Percentiles rank a stretch among this genome's conserved stretches.
phyloP scores from a whole-genome alignment of 1,140 invertebrate genomes.

The Megathymus violae region DNA sequence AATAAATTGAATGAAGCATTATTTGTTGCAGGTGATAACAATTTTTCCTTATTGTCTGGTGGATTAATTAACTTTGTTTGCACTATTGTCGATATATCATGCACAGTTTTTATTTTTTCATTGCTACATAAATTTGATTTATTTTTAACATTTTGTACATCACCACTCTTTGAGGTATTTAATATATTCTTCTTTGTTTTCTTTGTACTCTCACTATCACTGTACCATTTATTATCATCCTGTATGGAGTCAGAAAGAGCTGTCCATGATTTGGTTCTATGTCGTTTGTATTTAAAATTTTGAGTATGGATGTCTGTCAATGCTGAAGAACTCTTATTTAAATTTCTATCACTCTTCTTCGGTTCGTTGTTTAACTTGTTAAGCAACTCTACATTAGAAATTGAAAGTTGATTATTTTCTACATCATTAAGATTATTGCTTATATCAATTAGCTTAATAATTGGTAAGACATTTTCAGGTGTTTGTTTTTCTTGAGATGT shows the following conservation, averaged over 20 bases:
- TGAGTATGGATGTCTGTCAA: slow-evolving; percentile 25
- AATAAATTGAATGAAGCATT: slow-evolving; percentile 42
- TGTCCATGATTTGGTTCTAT: slow-evolving; percentile 66
- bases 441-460: not conserved
- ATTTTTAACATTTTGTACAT: slow-evolving; percentile 37
- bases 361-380: slow-evolving; percentile 40
- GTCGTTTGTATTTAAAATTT: slow-evolving; percentile 48
- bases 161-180: slow-evolving; percentile 7
- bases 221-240: slow-evolving; percentile 51
- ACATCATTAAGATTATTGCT: slow-evolving; percentile 1
- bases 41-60: slow-evolving; percentile 4
- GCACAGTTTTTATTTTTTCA: slow-evolving; percentile 32
- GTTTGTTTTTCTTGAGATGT: slow-evolving; percentile 2
- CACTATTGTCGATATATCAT: slow-evolving; percentile 10
- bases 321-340: slow-evolving; percentile 57
- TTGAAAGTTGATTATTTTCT: slow-evolving; percentile 44
- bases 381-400: slow-evolving; percentile 42
- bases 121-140: slow-evolving; percentile 33
- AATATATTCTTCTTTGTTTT: slow-evolving; percentile 45
- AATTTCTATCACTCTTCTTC: slow-evolving; percentile 33
- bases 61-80: slow-evolving; percentile 6
- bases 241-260: slow-evolving; percentile 26
- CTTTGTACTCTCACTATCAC: slow-evolving; percentile 62
- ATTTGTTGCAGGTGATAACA: not conserved
- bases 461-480: not conserved